Conservation (phyloP, 1,140 invertebrate genomes). For the Drosophila mojavensis region DNA sequence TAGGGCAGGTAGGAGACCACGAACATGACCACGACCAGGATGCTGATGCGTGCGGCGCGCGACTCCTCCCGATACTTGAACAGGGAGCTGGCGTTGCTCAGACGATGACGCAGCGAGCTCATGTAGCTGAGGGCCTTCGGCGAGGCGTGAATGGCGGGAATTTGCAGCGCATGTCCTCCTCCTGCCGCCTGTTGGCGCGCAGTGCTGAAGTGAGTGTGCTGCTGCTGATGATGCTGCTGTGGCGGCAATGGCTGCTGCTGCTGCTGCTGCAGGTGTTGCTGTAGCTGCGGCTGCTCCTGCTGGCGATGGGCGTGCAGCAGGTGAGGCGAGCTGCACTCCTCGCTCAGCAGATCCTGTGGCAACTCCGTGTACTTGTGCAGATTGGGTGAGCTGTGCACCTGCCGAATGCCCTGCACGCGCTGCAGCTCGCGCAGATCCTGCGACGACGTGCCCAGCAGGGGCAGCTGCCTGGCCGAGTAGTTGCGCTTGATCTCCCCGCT, state of each 20-base stretch:
- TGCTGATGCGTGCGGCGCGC: constrained; percentile 91
- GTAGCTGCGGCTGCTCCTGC: constrained; percentile 51
- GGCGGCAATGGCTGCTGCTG: constrained; percentile 24
- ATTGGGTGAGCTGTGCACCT: constrained; percentile 83
- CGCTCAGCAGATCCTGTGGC: constrained; percentile 46
- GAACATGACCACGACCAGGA: constrained; percentile 89
- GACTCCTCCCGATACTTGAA: constrained; percentile 93
- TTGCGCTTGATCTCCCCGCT: constrained; percentile 81
- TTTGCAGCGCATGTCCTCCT: constrained; percentile 69
- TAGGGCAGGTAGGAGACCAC: constrained; percentile 89
- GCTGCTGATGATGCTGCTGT: constrained; percentile 45
- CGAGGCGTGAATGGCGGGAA: constrained; percentile 78
- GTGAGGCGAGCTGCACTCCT: constrained; percentile 62
- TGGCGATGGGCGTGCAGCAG: constrained; percentile 66
- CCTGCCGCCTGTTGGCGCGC: constrained; percentile 26
- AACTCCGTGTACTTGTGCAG: constrained; percentile 75
- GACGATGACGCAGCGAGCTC: constrained; percentile 89
- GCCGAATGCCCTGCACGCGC: constrained; percentile 71
- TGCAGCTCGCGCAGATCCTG: constrained; percentile 66
- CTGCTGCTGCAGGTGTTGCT: constrained; percentile 28
- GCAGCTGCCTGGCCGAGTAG: constrained; percentile 75
- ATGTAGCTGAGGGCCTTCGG: constrained; percentile 86
- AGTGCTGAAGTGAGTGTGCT: constrained; percentile 44
- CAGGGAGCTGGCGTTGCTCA: constrained; percentile 92
- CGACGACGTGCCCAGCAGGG: constrained; percentile 68